Evolutionary conservation across 1,140 invertebrate genomes (phyloP).

Genomic region (Polyergus mexicanus): DNA sequence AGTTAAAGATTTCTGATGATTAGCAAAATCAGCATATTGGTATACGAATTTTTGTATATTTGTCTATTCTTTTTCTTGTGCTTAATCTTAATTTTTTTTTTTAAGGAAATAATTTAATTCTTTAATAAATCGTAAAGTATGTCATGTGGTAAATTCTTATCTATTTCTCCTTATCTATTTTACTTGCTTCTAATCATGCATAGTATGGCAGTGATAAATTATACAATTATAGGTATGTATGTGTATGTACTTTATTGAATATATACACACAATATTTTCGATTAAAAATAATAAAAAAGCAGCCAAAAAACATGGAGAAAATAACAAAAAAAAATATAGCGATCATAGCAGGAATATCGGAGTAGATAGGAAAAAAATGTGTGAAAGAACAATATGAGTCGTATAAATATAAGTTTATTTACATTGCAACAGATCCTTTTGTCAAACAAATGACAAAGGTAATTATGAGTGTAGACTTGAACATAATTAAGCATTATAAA

Average conservation of each 20-base stretch:
- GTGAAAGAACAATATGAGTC: constrained; percentile 48
- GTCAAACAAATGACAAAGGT: constrained; percentile 79
- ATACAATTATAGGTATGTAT: background rate
- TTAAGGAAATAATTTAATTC: background rate
- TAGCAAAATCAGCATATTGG: background rate
- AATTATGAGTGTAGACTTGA: constrained; percentile 81
- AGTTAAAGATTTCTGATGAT: background rate
- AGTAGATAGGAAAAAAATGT: background rate
- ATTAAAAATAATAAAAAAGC: too few species aligned
- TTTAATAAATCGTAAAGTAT: constrained; percentile 11
- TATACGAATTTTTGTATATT: background rate
- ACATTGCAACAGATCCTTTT: constrained; percentile 85
- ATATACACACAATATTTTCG: background rate
- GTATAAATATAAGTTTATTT: constrained; percentile 87
- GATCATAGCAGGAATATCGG: background rate
- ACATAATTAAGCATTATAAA: constrained; percentile 79
- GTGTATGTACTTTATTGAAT: background rate
- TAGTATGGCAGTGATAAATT: background rate
- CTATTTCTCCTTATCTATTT: background rate
- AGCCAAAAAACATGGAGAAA: background rate
- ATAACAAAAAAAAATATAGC: background rate
- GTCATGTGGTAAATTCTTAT: constrained; percentile 32
- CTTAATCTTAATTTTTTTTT: background rate
- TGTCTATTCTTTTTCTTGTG: background rate
- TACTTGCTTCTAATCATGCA: background rate